Percentiles rank a stretch among this genome's conserved stretches.
Evolutionary conservation across 1,140 invertebrate genomes (phyloP).

Genomic region (Cotesia glomerata): DNA sequence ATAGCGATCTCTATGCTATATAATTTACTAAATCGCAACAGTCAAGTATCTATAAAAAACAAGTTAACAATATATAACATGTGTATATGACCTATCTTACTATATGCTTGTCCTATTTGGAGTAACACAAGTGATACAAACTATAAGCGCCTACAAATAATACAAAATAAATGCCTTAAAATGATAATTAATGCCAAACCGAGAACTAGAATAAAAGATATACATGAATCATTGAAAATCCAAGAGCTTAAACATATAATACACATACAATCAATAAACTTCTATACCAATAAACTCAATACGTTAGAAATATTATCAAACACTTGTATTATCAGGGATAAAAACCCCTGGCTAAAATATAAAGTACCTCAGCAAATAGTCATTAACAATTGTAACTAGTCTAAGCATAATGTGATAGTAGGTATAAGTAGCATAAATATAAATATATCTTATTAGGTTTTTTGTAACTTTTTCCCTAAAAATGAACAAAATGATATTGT

Average conservation of each 20-base stretch:
- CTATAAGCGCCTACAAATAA: slow-evolving; percentile 23
- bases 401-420: no score
- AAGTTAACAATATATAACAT: slow-evolving; percentile 24
- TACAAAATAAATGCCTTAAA: slow-evolving; percentile 34
- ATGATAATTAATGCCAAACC: not conserved
- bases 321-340: not conserved
- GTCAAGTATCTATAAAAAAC: slow-evolving; percentile 9
- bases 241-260: no score
- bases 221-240: not conserved
- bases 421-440: no score
- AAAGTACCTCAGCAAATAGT: slow-evolving; percentile 20
- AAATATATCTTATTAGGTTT: no score
- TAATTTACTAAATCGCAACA: slow-evolving; percentile 4
- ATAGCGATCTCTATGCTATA: slow-evolving; percentile 8
- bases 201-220: not conserved
- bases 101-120: slow-evolving; percentile 33
- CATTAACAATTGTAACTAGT: not conserved
- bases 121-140: slow-evolving; percentile 24
- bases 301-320: not conserved
- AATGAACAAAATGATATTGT: no score
- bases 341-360: slow-evolving; percentile 7
- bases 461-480: no score
- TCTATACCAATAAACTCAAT: slow-evolving; percentile 12
- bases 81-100: slow-evolving; percentile 24
- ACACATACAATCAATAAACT: not conserved